Evolutionary conservation across 2,113 vertebrate genomes (phyloP).

Genomic region (Leptosomus discolor): DNA sequence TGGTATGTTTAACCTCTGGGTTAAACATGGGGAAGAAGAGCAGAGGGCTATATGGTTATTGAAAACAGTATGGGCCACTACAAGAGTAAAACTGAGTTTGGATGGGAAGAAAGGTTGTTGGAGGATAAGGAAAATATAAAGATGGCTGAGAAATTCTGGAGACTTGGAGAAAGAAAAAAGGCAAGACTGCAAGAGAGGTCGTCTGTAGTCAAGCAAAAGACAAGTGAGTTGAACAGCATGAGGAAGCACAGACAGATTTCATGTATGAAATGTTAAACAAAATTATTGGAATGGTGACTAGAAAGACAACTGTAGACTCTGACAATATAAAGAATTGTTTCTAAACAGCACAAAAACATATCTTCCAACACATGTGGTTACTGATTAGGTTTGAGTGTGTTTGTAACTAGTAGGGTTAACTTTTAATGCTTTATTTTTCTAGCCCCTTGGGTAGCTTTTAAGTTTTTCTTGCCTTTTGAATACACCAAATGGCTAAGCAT

Average conservation of each 20-base stretch:
- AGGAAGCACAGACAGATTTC: not conserved
- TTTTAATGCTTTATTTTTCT: not conserved
- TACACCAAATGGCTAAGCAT: not conserved
- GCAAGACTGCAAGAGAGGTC: not conserved
- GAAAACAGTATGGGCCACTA: not conserved
- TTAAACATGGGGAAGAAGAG: not conserved
- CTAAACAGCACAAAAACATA: not conserved
- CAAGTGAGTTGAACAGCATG: not conserved
- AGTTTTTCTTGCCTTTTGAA: not conserved
- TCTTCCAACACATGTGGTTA: not conserved
- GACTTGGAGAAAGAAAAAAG: not conserved
- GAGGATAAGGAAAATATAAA: not conserved
- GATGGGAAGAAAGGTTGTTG: not conserved
- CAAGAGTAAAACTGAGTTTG: not conserved
- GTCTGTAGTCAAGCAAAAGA: not conserved
- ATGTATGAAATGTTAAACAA: not conserved
- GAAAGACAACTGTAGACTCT: not conserved
- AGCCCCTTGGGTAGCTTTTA: not conserved
- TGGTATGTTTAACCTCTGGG: not conserved
- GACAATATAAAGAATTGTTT: not conserved
- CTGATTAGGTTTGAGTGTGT: not conserved
- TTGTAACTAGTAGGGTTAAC: not conserved
- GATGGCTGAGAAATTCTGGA: not conserved
- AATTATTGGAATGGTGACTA: not conserved
- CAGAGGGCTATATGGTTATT: rapidly evolving